Evolutionary conservation across 2,888 invertebrate species (phyloP), one percentile per base, ranked within the genome.

Genomic region (Erebia palarica): DNA sequence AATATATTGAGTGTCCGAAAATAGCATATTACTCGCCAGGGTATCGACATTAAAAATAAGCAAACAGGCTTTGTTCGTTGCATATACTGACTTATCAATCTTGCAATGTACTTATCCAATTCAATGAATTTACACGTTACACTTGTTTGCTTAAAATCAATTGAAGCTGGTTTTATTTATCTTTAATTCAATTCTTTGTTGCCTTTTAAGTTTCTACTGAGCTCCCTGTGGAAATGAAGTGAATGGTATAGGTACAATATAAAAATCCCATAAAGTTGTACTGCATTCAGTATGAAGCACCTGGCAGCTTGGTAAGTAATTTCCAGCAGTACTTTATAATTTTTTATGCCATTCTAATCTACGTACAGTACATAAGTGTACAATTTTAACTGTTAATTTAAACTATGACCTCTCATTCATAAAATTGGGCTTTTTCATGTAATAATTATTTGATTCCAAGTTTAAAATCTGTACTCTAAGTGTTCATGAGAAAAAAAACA

Each of bases 281-380:
- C 57, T 61, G 72, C n/a, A n/a, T 75, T 72, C 79, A 83, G 71
- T 78, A 92, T 93, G 93, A 92, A 88, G 84, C 90, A 92, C 72
- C 81, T 93, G 73, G 92, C 93, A 77, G 93, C 93, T 81, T 93
- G 93, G 93, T 93, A 82, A 88, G 88, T 82, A 3, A 53, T 53
- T 2, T 16, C 16, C 47, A 47, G 47, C 47, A 47, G 47, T 11
- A 36, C 7, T 36, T 36, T 7, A 47, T 47, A 13, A 13, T 47
- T 13, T 47, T 47, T 47, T 13, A 47, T 13, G 4, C 47, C 11
- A 13, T 47, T 47, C 11, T 13, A 47, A 36, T 36, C 36, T 27
- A 3, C 27, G 3, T 27, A 27, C 27, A 27, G 27, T 27, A 27
- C 27, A 3, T 27, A 21, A 21, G 21, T 21, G 21, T 21, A 21